phyloP scores from a whole-genome alignment of 1,140 invertebrate genomes.

The Dreissena polymorpha region DNA sequence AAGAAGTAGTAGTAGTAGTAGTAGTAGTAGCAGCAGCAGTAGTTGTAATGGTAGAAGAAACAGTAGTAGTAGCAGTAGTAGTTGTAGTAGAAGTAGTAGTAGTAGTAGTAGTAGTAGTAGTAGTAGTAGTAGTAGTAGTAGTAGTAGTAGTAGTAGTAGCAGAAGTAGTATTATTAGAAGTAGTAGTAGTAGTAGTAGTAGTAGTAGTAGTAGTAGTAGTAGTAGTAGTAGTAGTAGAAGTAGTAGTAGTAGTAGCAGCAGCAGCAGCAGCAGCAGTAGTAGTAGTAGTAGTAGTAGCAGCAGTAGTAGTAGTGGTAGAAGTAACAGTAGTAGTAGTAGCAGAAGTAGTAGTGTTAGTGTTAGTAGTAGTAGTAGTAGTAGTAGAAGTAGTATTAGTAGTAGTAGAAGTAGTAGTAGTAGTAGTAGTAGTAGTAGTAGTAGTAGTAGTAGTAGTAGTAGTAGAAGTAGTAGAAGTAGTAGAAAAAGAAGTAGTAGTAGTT shows the following conservation, averaged over 20 bases:
- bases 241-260: background rate
- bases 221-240: slow-evolving; percentile 5
- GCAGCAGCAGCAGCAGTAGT: background rate
- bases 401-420: too few relatives aligned
- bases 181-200: too few relatives aligned
- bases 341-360: background rate
- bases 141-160: too few relatives aligned
- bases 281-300: background rate
- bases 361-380: background rate
- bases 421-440: background rate
- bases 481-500: background rate
- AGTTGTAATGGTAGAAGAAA: too few relatives aligned
- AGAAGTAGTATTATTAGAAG: too few relatives aligned
- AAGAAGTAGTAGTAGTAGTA: too few relatives aligned
- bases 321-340: background rate
- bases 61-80: too few relatives aligned
- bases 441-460: background rate
- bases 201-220: slow-evolving; percentile 8
- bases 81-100: too few relatives aligned
- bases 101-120: background rate
- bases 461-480: background rate
- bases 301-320: background rate
- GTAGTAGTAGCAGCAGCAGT: background rate
- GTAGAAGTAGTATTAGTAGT: too few relatives aligned
- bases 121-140: background rate